Evolutionary conservation across 2,113 vertebrate genomes (phyloP), one percentile per base, ranked within the genome.

Genomic region (Gobio gobio): DNA sequence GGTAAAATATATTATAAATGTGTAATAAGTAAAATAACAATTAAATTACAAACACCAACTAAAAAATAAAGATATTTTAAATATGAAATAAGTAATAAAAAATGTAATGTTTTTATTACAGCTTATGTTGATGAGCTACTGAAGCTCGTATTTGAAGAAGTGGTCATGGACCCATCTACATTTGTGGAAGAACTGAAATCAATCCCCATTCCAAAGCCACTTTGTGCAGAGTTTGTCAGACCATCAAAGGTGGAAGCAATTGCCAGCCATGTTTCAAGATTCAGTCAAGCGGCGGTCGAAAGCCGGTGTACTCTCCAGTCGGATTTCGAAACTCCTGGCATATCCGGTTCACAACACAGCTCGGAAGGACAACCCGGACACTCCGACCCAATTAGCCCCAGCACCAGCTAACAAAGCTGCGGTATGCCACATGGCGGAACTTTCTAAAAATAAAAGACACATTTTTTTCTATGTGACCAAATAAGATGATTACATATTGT

Each of bases 391-490:
- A 29, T 24, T 54, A 54, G 47, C 73, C 73, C 24, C 73, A 51
- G 73, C 47, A 75, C 47, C 47, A 76, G 73, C 73, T 76, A 16
- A 76, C 24, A 76, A 76, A 76, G 47, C 47, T 75, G 13, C 73
- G 24, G 18, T 76, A 75, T 5, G 24, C 47, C 45, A 75, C 14
- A 29, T 54, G 13, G 16, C 6, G 5, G 24, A 29, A 75, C 16
- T 33, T 12, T 5, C 72, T 74, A 49, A 5, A 74, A 24, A 7
- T 5, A 4, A 74, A 49, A 18, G 24, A 54, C 26, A 24, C 5
- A 26, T 14, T 14, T 43, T 22, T 72, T 22, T 10, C 2, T 45
- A 24, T 74, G 3, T 74, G 22, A n/a, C 18, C 29, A 70, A 40
- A 70, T 18, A 20, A 36, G 7, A 68, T 36, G 13, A 36, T 14